Conservation (phyloP, 2,888 invertebrate species). For the Watsonalla cultraria region DNA sequence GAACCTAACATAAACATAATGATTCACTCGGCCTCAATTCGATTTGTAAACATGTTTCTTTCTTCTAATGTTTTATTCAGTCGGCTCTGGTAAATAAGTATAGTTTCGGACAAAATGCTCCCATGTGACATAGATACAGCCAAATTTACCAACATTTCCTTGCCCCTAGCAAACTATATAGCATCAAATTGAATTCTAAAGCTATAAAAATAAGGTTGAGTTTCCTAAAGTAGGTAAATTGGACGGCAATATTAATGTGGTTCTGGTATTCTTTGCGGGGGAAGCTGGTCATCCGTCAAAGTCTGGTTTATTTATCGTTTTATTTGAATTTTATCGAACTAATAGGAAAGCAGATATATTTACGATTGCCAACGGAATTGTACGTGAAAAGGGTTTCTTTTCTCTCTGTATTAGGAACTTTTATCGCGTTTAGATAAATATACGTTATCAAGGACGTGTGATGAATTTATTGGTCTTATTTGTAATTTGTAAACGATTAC, state of each 20-base stretch:
- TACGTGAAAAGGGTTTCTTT: conserved; percentile 63
- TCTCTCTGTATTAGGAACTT: background rate
- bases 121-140: conserved; percentile 71
- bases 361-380: conserved; percentile 67
- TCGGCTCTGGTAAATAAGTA: conserved; percentile 67
- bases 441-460: background rate
- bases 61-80: conserved; percentile 67
- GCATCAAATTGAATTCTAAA: conserved; percentile 7
- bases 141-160: conserved; percentile 37
- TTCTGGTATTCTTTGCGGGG: conserved; percentile 61
- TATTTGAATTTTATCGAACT: conserved; percentile 78
- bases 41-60: conserved; percentile 50
- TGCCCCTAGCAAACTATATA: background rate
- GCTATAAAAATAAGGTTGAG: conserved; percentile 5
- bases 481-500: too few relatives aligned
- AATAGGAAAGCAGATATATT: conserved; percentile 74
- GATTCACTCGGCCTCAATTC: conserved; percentile 51
- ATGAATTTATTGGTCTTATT: background rate
- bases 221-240: background rate
- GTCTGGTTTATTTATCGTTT: conserved; percentile 76
- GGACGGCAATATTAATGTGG: conserved; percentile 23
- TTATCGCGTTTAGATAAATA: background rate
- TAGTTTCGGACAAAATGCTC: conserved; percentile 74
- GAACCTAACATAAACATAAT: conserved; percentile 30
- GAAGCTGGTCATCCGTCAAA: conserved; percentile 73